A percentile compares a stretch with the other conserved stretches of the same genome.
phyloP scores from a whole-genome alignment of 2,888 invertebrate genomes.

The Catocala fraxini region DNA sequence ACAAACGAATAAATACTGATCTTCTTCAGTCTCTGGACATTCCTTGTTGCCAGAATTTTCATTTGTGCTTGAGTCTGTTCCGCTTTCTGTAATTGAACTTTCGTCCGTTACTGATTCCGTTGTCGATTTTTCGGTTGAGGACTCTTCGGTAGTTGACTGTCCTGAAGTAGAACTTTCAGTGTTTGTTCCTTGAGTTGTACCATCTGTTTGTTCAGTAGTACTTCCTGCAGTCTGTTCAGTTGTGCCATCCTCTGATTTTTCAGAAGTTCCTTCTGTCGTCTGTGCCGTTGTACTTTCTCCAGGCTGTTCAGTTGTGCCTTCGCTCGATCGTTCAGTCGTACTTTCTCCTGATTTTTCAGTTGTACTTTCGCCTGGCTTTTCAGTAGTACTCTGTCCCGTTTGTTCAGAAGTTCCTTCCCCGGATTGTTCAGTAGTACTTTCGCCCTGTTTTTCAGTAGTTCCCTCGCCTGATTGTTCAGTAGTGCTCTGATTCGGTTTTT shows the following conservation, averaged over 20 bases:
- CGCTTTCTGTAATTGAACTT: constrained; percentile 50
- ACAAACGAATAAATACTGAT: constrained; percentile 92
- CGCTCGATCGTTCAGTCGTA: constrained; percentile 22
- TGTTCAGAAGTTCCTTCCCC: constrained; percentile 42
- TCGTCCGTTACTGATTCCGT: constrained; percentile 48
- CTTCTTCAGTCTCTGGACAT: constrained; percentile 89
- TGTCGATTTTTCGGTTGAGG: constrained; percentile 43
- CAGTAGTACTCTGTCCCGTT: constrained; percentile 26
- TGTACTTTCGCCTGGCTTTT: constrained; percentile 46
- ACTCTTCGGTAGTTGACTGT: constrained; percentile 41
- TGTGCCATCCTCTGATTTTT: constrained; percentile 6
- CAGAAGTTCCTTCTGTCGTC: constrained; percentile 35
- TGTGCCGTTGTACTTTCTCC: constrained; percentile 6
- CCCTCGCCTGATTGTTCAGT: constrained; percentile 34
- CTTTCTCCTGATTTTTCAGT: constrained; percentile 30
- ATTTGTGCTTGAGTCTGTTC: constrained; percentile 33
- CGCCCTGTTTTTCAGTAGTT: constrained; percentile 32
- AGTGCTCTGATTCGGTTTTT: constrained; percentile 36
- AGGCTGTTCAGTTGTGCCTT: constrained; percentile 1
- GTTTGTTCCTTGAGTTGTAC: constrained; percentile 51
- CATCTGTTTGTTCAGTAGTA: constrained; percentile 41
- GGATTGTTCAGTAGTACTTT: constrained; percentile 43
- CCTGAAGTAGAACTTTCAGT: constrained; percentile 47
- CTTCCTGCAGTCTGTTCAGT: constrained; percentile 39
- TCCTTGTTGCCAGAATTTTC: constrained; percentile 63